A percentile compares a stretch with the other conserved stretches of the same genome.
Conservation (phyloP, 2,888 invertebrate species). For the Plagiodera versicolora region DNA sequence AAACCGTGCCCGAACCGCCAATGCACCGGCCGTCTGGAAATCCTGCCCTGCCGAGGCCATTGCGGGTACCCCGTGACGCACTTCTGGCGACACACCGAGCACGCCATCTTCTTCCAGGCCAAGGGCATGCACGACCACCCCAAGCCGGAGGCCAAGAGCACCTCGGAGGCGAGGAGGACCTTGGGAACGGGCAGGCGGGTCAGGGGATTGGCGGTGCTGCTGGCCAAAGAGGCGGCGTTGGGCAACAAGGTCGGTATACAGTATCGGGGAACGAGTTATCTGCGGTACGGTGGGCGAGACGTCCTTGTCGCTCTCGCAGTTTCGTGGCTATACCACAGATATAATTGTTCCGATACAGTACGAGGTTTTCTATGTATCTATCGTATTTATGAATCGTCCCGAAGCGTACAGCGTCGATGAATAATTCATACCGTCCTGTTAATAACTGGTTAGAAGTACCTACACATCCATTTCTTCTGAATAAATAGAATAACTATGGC, state of each 20-base stretch:
- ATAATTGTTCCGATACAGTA: too few species aligned
- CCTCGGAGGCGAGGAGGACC: constrained; percentile 74
- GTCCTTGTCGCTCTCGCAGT: too few species aligned
- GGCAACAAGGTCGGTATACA: constrained; percentile 76
- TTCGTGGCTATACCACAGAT: too few species aligned
- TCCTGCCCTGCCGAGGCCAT: constrained; percentile 90
- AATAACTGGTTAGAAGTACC: constrained; percentile 38
- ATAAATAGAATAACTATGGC: constrained; percentile 32
- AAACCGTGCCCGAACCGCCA: constrained; percentile 89
- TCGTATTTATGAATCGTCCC: constrained; percentile 12
- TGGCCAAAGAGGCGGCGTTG: constrained; percentile 76
- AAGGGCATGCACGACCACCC: constrained; percentile 97
- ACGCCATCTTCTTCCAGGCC: constrained; percentile 96
- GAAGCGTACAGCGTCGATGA: constrained; percentile 7
- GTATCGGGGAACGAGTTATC: too few species aligned
- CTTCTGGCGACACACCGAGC: constrained; percentile 95
- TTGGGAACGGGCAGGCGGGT: constrained; percentile 77
- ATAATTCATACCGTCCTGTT: constrained; percentile 5
- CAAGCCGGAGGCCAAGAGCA: constrained; percentile 90
- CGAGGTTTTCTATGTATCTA: too few species aligned
- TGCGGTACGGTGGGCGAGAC: too few species aligned
- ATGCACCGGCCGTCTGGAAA: constrained; percentile 81
- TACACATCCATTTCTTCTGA: constrained; percentile 38
- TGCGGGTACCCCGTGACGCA: constrained; percentile 98
- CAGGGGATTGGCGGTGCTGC: constrained; percentile 73